Evolutionary conservation across 2,888 invertebrate genomes (phyloP).

Genomic region (Punctoribates punctum): DNA sequence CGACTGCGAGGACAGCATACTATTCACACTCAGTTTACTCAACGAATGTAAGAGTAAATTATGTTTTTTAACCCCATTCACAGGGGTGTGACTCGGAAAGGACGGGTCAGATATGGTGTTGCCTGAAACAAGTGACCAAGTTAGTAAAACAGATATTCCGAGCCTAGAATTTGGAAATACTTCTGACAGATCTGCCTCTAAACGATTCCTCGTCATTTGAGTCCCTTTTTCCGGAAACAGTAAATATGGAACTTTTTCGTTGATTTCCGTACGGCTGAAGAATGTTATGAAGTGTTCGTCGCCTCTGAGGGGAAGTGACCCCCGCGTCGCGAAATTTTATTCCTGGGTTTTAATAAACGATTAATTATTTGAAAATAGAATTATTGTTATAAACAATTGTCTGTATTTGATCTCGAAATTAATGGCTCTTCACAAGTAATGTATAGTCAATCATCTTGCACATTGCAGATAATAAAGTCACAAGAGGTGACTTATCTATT

Average conservation of each 20-base stretch:
- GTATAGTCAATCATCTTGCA: too few relatives aligned
- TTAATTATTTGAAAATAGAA: background rate
- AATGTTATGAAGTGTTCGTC: slow-evolving; percentile 18
- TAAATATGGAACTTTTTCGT: slow-evolving; percentile 6
- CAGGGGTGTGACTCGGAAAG: slow-evolving; percentile 7
- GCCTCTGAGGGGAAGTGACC: slow-evolving; percentile 3
- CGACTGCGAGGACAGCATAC: background rate
- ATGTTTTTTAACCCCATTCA: background rate
- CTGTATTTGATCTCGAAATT: too few relatives aligned
- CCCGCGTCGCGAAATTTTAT: slow-evolving; percentile 39
- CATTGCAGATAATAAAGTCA: too few relatives aligned
- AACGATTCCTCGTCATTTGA: background rate
- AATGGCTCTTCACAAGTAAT: too few relatives aligned
- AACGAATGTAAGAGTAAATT: slow-evolving; percentile 2
- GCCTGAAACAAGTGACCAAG: background rate
- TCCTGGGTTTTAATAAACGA: background rate
- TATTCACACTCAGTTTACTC: slow-evolving; percentile 24
- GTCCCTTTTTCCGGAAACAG: background rate
- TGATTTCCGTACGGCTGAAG: slow-evolving; percentile 11
- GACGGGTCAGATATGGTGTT: slow-evolving; percentile 28
- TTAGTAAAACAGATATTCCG: too few relatives aligned
- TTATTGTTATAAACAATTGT: background rate
- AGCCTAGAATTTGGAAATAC: too few relatives aligned
- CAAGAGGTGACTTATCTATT: too few relatives aligned
- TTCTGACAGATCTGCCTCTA: background rate